Percentiles rank a stretch among this genome's conserved stretches.
phyloP scores from a whole-genome alignment of 2,797 vertebrate genomes.

The Phalanger gymnotis region DNA sequence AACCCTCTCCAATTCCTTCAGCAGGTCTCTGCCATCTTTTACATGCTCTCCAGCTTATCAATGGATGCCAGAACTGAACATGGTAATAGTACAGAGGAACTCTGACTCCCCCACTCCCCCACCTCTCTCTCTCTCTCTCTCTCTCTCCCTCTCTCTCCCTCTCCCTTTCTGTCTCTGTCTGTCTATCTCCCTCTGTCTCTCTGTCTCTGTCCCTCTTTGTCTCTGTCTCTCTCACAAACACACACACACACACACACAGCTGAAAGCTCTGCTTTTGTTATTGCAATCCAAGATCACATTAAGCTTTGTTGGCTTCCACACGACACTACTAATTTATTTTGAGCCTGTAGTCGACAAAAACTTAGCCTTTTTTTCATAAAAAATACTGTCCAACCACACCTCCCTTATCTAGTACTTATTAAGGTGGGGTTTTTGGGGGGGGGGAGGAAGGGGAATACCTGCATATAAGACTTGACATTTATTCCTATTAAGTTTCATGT shows the following conservation, averaged over 20 bases:
- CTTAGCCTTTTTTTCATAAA: background rate
- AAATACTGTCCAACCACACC: background rate
- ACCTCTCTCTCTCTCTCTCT: too few relatives aligned
- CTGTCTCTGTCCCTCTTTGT: too few relatives aligned
- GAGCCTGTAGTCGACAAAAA: background rate
- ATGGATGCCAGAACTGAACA: background rate
- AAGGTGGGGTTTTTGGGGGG: background rate
- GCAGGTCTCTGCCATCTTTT: background rate
- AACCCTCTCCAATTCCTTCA: background rate
- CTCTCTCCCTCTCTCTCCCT: too few relatives aligned
- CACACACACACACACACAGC: background rate
- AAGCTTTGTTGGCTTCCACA: background rate
- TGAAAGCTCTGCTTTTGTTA: background rate
- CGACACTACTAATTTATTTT: background rate
- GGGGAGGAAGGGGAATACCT: background rate
- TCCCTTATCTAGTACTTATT: background rate
- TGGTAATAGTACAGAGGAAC: background rate
- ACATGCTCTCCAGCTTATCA: background rate
- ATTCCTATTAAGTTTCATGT: background rate
- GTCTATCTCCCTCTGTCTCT: too few relatives aligned
- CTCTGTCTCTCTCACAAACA: too few relatives aligned
- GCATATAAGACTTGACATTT: background rate
- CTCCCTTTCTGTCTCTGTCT: too few relatives aligned
- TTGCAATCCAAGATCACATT: background rate
- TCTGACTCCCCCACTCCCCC: background rate